Evolutionary conservation across 2,888 invertebrate genomes (phyloP).

Genomic region (Andrena hattorfiana): DNA sequence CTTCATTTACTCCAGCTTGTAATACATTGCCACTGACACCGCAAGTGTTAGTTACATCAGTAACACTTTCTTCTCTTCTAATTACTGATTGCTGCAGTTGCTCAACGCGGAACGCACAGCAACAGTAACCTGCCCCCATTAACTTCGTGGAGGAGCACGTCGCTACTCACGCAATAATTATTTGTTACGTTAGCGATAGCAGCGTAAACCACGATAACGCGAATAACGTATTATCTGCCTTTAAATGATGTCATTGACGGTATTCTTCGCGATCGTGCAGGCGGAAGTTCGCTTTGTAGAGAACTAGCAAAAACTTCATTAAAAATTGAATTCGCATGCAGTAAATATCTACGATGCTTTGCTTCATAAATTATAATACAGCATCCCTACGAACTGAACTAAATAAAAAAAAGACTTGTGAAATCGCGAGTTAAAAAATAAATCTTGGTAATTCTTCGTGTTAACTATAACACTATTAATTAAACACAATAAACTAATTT

Average conservation of each 20-base stretch:
- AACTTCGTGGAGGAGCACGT: neutral
- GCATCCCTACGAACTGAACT: too few relatives aligned
- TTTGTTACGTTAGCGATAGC: slow-evolving; percentile 6
- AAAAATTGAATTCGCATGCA: neutral
- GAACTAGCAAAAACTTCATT: neutral
- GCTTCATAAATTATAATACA: too few relatives aligned
- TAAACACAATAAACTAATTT: neutral
- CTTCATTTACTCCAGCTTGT: neutral
- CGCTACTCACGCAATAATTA: neutral
- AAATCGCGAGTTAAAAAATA: too few relatives aligned
- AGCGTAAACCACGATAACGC: slow-evolving; percentile 27
- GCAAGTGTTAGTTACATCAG: neutral
- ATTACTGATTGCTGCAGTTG: neutral
- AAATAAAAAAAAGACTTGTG: too few relatives aligned
- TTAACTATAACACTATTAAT: too few relatives aligned
- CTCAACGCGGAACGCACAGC: neutral
- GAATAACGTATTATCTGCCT: slow-evolving; percentile 15
- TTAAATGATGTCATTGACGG: slow-evolving; percentile 22
- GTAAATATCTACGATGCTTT: too few relatives aligned
- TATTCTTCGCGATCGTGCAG: slow-evolving; percentile 15
- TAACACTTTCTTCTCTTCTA: neutral
- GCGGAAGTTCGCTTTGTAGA: neutral
- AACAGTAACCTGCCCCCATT: neutral
- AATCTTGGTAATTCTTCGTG: too few relatives aligned
- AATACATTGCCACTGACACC: neutral